A percentile compares a stretch with the other conserved stretches of the same genome.
Evolutionary conservation across 2,797 vertebrate genomes (phyloP).

Genomic region (Staurois parvus): DNA sequence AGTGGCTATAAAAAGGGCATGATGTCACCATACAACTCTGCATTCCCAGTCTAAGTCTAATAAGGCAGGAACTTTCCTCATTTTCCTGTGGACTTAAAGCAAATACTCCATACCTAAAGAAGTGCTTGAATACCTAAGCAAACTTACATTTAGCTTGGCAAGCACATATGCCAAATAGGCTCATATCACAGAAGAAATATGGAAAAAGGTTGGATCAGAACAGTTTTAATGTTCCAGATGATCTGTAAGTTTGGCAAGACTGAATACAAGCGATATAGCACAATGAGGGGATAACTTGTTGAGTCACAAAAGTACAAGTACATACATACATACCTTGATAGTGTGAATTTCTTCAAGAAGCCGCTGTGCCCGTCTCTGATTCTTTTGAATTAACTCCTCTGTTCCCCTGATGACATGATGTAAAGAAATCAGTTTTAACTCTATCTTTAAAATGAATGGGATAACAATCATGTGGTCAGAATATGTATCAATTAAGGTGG

Average conservation of each 20-base stretch:
- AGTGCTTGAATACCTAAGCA: constrained; percentile 19
- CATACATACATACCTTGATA: constrained; percentile 80
- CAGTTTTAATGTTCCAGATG: constrained; percentile 50
- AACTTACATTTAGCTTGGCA: constrained; percentile 65
- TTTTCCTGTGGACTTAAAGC: constrained; percentile 52
- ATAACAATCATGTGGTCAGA: not conserved
- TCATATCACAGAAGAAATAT: constrained; percentile 62
- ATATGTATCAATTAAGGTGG: not conserved
- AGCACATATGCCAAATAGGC: constrained; percentile 62
- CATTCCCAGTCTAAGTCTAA: constrained; percentile 45
- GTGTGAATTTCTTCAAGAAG: constrained; percentile 90
- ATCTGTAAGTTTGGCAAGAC: constrained; percentile 49
- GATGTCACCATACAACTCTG: constrained; percentile 62
- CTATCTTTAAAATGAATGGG: not conserved
- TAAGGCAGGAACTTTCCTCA: constrained; percentile 44
- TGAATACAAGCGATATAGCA: constrained; percentile 3
- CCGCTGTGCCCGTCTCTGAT: constrained; percentile 84
- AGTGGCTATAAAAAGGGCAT: constrained; percentile 63
- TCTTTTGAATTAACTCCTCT: constrained; percentile 82
- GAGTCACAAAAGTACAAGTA: not conserved
- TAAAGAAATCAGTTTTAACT: not conserved
- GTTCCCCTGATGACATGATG: constrained; percentile 78
- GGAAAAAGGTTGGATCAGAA: constrained; percentile 62
- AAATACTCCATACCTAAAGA: constrained; percentile 50
- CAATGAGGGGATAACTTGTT: constrained; percentile 7